Evolutionary conservation across 2,888 invertebrate genomes (phyloP).

Genomic region (Tipula unca): DNA sequence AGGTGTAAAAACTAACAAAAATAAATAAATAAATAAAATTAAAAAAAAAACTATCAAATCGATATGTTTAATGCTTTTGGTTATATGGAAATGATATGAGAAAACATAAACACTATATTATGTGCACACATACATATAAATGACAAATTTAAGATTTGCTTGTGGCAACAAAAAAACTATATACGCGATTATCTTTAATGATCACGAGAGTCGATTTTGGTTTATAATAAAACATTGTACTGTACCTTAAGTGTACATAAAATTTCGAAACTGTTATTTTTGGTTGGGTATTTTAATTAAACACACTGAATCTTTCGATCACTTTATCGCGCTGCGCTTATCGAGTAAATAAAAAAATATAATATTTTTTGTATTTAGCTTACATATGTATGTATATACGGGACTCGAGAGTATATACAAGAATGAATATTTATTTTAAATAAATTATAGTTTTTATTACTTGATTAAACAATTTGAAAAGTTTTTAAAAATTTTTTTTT

Average conservation of each 20-base stretch:
- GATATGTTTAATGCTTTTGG: not conserved
- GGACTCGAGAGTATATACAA: not conserved
- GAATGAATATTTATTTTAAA: not conserved
- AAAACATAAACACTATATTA: not conserved
- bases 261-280: not conserved
- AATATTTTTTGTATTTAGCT: not conserved
- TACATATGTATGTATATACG: not conserved
- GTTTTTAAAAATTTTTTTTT: not conserved
- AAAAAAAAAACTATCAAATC: not conserved
- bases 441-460: constrained; percentile 8
- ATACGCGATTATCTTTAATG: not conserved
- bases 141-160: not conserved
- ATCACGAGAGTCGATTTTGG: not conserved
- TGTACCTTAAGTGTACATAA: not conserved
- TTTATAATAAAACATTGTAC: not conserved
- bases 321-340: not conserved
- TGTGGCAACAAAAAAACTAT: not conserved
- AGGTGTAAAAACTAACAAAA: not conserved
- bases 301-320: not conserved
- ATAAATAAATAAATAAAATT: not conserved
- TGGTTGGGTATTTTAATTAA: not conserved
- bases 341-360: not conserved
- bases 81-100: not conserved
- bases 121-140: not conserved
- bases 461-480: not conserved